A percentile compares a stretch with the other conserved stretches of the same genome.
Conservation (phyloP, 2,113 vertebrate species). For the Mystacornis crossleyi region DNA sequence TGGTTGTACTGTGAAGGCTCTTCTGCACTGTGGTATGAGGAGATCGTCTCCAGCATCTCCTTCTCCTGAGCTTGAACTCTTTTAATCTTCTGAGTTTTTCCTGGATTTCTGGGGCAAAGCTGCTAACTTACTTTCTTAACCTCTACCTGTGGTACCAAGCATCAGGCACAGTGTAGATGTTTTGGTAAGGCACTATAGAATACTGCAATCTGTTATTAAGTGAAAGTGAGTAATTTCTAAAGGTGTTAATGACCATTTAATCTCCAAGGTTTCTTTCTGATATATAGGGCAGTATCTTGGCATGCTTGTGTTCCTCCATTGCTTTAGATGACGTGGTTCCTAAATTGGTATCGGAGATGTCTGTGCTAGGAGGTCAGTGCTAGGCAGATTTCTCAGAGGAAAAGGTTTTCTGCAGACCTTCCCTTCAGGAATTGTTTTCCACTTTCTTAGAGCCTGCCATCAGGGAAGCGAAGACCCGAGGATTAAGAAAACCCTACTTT, state of each 20-base stretch:
- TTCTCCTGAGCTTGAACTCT: neutral
- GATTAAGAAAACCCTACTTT: neutral
- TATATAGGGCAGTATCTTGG: neutral
- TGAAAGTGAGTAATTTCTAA: neutral
- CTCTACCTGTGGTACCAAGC: neutral
- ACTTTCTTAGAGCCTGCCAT: neutral
- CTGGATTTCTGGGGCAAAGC: neutral
- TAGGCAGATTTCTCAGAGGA: neutral
- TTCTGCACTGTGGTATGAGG: neutral
- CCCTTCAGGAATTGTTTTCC: neutral
- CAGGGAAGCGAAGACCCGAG: neutral
- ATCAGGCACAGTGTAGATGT: neutral
- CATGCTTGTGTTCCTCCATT: neutral
- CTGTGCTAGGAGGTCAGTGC: neutral
- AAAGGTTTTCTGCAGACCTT: neutral
- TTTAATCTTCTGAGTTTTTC: neutral
- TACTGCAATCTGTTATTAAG: neutral
- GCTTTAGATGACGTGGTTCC: neutral
- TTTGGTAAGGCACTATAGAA: neutral
- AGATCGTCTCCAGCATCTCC: rapidly evolving
- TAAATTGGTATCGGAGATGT: neutral
- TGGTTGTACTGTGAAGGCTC: neutral
- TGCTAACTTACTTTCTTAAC: neutral
- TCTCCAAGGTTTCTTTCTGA: neutral
- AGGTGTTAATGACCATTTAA: neutral